Evolutionary conservation across 2,797 vertebrate genomes (phyloP).

Genomic region (Danio kyathit): DNA sequence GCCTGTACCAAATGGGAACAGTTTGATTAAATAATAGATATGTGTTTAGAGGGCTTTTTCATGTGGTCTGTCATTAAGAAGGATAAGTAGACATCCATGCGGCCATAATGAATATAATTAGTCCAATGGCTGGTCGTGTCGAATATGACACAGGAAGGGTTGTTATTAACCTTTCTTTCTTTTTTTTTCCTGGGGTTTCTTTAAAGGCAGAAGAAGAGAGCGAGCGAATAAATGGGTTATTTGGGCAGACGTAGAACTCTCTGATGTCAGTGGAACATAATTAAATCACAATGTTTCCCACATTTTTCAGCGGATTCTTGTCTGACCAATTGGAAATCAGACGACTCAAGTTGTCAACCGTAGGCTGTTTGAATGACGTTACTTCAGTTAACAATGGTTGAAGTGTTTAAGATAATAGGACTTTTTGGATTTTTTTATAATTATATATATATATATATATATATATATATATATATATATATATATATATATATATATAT

Average conservation of each 20-base stretch:
- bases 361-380: conserved; percentile 6
- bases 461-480: too few relatives aligned
- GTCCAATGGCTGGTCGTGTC: conserved; percentile 83
- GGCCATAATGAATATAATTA: conserved; percentile 99
- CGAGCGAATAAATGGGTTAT: conserved; percentile 60
- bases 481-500: too few relatives aligned
- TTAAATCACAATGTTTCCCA: conserved; percentile 59
- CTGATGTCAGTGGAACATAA: conserved; percentile 59
- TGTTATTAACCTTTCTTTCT: conserved; percentile 95
- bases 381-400: conserved; percentile 13
- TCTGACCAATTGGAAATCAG: conserved; percentile 18
- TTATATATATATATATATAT: too few relatives aligned
- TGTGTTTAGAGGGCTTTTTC: conserved; percentile 89
- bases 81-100: conserved; percentile 95
- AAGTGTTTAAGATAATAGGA: not conserved
- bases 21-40: conserved; percentile 99
- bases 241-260: conserved; percentile 58
- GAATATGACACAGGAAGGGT: conserved; percentile 95
- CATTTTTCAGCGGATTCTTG: conserved; percentile 35
- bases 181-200: conserved; percentile 75
- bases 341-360: conserved; percentile 1
- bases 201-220: conserved; percentile 69
- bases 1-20: conserved; percentile 88
- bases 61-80: conserved; percentile 92
- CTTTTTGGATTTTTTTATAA: not conserved